phyloP scores from a whole-genome alignment of 2,797 vertebrate genomes.

The Discoglossus pictus region DNA sequence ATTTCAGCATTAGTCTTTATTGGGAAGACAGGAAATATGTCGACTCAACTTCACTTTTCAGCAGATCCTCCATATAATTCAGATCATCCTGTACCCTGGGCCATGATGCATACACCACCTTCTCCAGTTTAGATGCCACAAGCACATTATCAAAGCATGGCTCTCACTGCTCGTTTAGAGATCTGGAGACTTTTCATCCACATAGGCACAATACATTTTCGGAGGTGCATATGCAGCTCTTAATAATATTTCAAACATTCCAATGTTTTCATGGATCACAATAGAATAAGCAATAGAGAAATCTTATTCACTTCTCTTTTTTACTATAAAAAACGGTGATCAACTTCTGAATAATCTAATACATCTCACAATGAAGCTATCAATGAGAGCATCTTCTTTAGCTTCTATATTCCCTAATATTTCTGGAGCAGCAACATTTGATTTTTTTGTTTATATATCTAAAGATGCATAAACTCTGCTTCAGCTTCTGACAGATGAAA shows the following conservation, averaged over 20 bases:
- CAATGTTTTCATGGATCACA: constrained; percentile 82
- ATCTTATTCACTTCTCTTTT: constrained; percentile 71
- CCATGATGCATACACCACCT: constrained; percentile 81
- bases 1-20: constrained; percentile 85
- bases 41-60: constrained; percentile 72
- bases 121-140: constrained; percentile 72
- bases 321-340: constrained; percentile 67
- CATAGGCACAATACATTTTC: constrained; percentile 82
- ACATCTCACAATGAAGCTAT: constrained; percentile 58
- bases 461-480: constrained; percentile 59
- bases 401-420: constrained; percentile 64
- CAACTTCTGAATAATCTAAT: constrained; percentile 64
- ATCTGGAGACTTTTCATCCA: constrained; percentile 74
- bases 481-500: constrained; percentile 47
- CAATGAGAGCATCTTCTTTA: constrained; percentile 51
- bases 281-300: constrained; percentile 86
- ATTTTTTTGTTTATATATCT: constrained; percentile 54
- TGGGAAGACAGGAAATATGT: constrained; percentile 82
- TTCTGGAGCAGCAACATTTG: constrained; percentile 64
- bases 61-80: constrained; percentile 82
- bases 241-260: constrained; percentile 84
- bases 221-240: constrained; percentile 79
- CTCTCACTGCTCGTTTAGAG: constrained; percentile 68
- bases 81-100: constrained; percentile 83
- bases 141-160: constrained; percentile 85